Evolutionary conservation across 1,140 invertebrate genomes (phyloP), one percentile per base, ranked within the genome.

Genomic region (Myzus persicae): DNA sequence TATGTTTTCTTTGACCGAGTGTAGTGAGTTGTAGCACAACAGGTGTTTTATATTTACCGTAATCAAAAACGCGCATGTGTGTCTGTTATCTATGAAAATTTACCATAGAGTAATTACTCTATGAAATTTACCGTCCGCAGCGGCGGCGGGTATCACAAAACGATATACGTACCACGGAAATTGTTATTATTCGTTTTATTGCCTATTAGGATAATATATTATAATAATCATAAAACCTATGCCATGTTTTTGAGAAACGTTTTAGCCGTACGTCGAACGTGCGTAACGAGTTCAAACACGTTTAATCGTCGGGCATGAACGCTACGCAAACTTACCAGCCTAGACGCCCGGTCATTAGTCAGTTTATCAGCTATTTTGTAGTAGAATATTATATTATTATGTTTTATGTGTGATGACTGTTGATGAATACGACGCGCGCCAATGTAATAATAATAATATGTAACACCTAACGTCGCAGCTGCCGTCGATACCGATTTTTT

Each of bases 201-300:
- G 59, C 31, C 31, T n/a, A 36, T 76, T 76, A 5, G 31, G 59
- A 76, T 76, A 76, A 76, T 76, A n/a, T 5, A n/a, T 22, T 51
- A 51, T 51, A 51, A 36, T 76, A 76, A 76, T 76, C 59, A 36
- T 76, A n/a, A n/a, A 18, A 76, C 46, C 46, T 31, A 59, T 76
- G 59, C 3, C 31, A 87, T 87, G 38, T 36, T 89, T 89, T 89
- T 54, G 51, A 89, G 87, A 89, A 89, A 91, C 67, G 44, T 46
- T 91, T 81, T 81, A 24, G 38, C 54, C 42, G 42, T 40, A 84
- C 82, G 82, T 7, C 82, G 38, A 91, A 81, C 90, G 59, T 91
- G 90, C 42, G n/a, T 92, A 82, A 92, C 46, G 67, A 82, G 90
- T 92, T 48, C 90, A 46, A 92, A 92, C 90, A 92, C 90, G 90